Evolutionary conservation across 2,113 vertebrate species (phyloP).

Genomic region (Hemibagrus wyckioides): DNA sequence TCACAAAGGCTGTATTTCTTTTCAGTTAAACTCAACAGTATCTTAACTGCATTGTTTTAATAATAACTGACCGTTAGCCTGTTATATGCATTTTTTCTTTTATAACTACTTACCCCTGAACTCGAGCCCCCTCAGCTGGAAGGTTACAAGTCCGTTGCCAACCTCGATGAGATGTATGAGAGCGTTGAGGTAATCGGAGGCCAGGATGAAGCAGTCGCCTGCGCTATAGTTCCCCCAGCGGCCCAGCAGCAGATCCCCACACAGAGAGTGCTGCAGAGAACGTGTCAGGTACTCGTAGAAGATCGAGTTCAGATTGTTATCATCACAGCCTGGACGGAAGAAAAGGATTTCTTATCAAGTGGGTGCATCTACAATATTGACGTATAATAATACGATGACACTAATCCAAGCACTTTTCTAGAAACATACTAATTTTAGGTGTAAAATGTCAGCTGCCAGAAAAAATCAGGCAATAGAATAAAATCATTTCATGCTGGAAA

Average conservation of each 20-base stretch:
- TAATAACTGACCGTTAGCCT: neutral
- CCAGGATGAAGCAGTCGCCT: slow-evolving; percentile 96
- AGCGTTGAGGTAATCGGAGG: slow-evolving; percentile 98
- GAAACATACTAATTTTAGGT: neutral
- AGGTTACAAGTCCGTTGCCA: slow-evolving; percentile 95
- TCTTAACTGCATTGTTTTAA: neutral
- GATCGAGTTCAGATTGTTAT: slow-evolving; percentile 96
- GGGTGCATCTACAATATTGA: neutral
- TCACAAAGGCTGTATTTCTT: neutral
- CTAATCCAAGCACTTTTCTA: neutral
- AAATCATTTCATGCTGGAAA: too few species aligned
- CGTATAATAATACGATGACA: neutral
- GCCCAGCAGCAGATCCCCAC: slow-evolving; percentile 91
- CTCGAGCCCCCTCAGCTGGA: slow-evolving; percentile 96
- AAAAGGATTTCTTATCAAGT: neutral
- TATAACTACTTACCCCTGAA: slow-evolving; percentile 82
- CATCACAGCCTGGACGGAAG: slow-evolving; percentile 81
- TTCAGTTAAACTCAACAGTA: neutral
- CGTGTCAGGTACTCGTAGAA: slow-evolving; percentile 97
- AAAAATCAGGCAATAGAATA: too few species aligned
- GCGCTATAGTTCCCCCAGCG: slow-evolving; percentile 96
- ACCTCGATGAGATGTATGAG: slow-evolving; percentile 96
- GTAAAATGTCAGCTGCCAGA: too few species aligned
- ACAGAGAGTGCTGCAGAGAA: slow-evolving; percentile 92
- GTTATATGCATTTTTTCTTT: neutral